Percentiles rank a stretch among this genome's conserved stretches.
Conservation (phyloP, 1,140 invertebrate species). For the Heliconius hermathena region DNA sequence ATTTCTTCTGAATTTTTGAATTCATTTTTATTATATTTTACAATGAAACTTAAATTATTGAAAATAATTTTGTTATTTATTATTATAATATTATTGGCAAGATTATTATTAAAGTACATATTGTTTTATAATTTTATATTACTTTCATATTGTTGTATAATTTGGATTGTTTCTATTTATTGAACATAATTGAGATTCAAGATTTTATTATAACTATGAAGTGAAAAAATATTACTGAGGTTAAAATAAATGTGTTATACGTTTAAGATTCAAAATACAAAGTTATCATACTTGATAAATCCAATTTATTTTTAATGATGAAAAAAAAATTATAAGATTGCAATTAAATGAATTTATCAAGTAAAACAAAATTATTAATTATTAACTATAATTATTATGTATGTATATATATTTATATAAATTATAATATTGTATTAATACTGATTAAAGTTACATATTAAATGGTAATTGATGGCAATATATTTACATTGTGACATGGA, state of each 20-base stretch:
- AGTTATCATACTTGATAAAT: not conserved
- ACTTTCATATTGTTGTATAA: not conserved
- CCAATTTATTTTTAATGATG: not conserved
- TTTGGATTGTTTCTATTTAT: not conserved
- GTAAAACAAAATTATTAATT: not conserved
- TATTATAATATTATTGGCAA: constrained; percentile 5
- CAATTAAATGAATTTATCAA: not conserved
- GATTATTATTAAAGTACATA: not conserved
- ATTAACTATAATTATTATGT: not conserved
- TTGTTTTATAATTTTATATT: not conserved
- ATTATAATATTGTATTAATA: constrained; percentile 76
- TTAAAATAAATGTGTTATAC: not conserved
- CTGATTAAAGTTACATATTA: constrained; percentile 75
- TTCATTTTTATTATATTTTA: not conserved
- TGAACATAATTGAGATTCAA: not conserved
- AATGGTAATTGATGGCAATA: constrained; percentile 70
- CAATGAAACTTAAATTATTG: not conserved
- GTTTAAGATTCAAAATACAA: not conserved
- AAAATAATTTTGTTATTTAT: not conserved
- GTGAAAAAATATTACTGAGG: not conserved
- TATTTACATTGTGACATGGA: constrained; percentile 71
- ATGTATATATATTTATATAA: constrained; percentile 52
- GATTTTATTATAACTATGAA: not conserved
- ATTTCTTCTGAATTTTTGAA: not conserved
- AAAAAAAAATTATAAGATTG: not conserved